Evolutionary conservation across 2,797 vertebrate genomes (phyloP).

Genomic region (Gadopsis bispinosus): DNA sequence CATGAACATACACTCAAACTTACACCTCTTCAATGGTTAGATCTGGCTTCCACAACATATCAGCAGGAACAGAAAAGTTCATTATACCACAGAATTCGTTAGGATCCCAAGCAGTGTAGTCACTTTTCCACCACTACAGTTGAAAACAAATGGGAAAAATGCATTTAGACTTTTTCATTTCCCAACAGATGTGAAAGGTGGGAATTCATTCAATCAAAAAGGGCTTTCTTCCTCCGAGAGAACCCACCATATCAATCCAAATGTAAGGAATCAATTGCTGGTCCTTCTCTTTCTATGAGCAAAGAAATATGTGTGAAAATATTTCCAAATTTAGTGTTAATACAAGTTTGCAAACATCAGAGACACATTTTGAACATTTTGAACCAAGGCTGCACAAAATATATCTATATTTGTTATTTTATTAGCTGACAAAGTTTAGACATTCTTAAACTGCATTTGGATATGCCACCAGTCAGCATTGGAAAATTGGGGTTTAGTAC

Average conservation of each 20-base stretch:
- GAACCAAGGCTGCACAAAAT: neutral
- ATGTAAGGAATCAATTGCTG: constrained; percentile 55
- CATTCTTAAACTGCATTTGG: too few species aligned
- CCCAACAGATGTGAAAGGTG: neutral
- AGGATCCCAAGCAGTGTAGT: constrained; percentile 51
- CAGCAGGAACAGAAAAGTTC: constrained; percentile 25
- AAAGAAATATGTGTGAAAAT: constrained; percentile 13
- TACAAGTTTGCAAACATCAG: neutral
- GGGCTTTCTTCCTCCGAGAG: neutral
- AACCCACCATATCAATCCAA: constrained; percentile 49
- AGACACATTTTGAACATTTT: neutral
- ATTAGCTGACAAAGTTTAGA: too few species aligned
- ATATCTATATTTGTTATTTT: neutral
- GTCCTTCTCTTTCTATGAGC: constrained; percentile 48
- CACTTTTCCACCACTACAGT: constrained; percentile 46
- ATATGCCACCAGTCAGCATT: too few species aligned
- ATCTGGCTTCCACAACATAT: constrained; percentile 60
- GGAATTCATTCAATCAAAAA: neutral
- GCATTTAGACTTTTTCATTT: neutral
- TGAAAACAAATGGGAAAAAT: neutral
- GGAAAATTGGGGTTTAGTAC: too few species aligned
- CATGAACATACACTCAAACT: neutral
- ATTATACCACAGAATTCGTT: constrained; percentile 48
- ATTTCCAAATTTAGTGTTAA: neutral
- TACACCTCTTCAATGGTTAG: constrained; percentile 56